These are phyloP conservation scores for Phacellophora camtschatica DNA, from an alignment of 30 jellyfish, hydroid and myxozoan genomes.

Conservation along the genomic window DNA sequence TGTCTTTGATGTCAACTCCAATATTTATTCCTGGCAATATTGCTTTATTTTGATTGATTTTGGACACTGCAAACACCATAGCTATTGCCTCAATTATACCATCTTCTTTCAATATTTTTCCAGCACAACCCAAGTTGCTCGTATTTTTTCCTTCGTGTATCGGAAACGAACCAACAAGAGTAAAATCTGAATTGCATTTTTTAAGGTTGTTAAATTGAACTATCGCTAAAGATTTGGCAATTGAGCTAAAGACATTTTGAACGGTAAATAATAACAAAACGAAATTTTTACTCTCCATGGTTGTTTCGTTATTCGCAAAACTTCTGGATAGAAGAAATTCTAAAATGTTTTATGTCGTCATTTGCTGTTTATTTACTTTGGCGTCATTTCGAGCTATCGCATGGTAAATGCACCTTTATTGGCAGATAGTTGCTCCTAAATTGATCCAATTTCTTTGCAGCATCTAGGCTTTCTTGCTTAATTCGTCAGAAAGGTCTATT, in stretches of 20 bases:
- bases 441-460: too few species aligned
- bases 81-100: slow-evolving; percentile 71
- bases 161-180: slow-evolving; percentile 53
- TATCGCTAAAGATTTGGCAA: background rate
- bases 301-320: background rate
- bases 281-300: background rate
- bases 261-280: background rate
- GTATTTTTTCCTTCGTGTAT: background rate
- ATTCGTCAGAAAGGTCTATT: too few species aligned
- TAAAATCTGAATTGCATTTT: slow-evolving; percentile 51
- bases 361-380: too few species aligned
- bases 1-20: slow-evolving; percentile 46
- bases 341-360: too few species aligned
- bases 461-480: too few species aligned
- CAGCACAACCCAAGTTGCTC: background rate
- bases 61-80: slow-evolving; percentile 59
- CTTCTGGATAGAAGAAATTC: background rate
- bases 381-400: too few species aligned
- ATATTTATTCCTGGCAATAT: slow-evolving; percentile 45
- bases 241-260: background rate
- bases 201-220: background rate
- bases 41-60: slow-evolving; percentile 6
- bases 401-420: too few species aligned
- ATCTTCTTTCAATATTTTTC: background rate
- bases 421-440: too few species aligned